Evolutionary conservation across 2,888 invertebrate species (phyloP).

Genomic region (Drosophila pseudotalamancana): DNA sequence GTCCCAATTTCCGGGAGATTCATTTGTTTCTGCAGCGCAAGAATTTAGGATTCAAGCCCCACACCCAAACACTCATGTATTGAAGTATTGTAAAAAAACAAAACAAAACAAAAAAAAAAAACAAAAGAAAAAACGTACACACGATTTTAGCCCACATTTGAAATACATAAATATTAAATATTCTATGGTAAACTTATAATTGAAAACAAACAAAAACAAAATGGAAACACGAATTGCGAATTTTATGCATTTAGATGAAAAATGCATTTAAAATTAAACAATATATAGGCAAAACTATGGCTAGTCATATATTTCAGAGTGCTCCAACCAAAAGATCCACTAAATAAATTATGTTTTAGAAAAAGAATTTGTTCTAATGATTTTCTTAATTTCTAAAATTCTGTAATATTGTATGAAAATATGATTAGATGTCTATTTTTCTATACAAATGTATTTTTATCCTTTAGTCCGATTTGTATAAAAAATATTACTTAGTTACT

Average conservation of each 20-base stretch:
- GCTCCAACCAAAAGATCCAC: slow-evolving; percentile 13
- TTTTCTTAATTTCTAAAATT: too few relatives aligned
- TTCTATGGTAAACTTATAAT: slow-evolving; percentile 35
- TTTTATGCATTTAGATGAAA: slow-evolving; percentile 46
- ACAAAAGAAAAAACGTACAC: slow-evolving; percentile 18
- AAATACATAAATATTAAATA: slow-evolving; percentile 39
- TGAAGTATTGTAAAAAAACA: slow-evolving; percentile 34
- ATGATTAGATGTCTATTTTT: neutral
- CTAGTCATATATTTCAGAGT: slow-evolving; percentile 31
- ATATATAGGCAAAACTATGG: slow-evolving; percentile 27
- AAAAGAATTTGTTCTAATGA: neutral
- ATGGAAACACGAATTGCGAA: slow-evolving; percentile 33
- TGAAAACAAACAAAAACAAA: slow-evolving; percentile 3
- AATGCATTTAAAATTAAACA: slow-evolving; percentile 52
- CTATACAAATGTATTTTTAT: too few relatives aligned
- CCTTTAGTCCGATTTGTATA: too few relatives aligned
- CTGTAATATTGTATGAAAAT: too few relatives aligned
- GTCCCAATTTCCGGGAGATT: slow-evolving; percentile 93
- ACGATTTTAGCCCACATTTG: slow-evolving; percentile 54
- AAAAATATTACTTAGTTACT: too few relatives aligned
- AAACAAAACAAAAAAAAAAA: slow-evolving; percentile 6
- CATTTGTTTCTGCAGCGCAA: slow-evolving; percentile 93
- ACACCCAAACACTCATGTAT: slow-evolving; percentile 77
- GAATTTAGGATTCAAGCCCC: slow-evolving; percentile 86
- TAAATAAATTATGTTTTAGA: neutral